Evolutionary conservation across 1,140 invertebrate species (phyloP), one percentile per base, ranked within the genome.

Genomic region (Oreohelix idahoensis): DNA sequence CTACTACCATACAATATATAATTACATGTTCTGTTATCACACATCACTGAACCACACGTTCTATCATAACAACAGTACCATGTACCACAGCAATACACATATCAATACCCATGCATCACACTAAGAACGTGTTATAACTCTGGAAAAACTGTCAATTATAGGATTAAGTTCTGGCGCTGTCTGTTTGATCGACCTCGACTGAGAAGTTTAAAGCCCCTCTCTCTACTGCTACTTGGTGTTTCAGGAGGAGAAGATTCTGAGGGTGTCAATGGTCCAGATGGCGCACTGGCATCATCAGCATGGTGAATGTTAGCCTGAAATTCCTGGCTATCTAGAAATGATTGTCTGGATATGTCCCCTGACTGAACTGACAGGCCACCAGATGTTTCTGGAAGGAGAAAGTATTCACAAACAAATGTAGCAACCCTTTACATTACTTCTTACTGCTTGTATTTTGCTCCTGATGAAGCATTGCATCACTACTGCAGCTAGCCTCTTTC

Each of bases 171-270:
- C 45, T 49, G 45, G 17, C 45, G n/a, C n/a, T 49, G 45, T 17
- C 45, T n/a, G 10, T 17, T 49, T 49, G 45, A 49, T 49, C 17
- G 45, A 17, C 17, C 17, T 17, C 45, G 45, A 58, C 17, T 58
- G 2, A 15, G 53, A 4, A 58, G 53, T 23, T 58, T 58, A n/a
- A 58, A 20, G 15, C 53, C 53, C 53, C 15, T 5, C 20, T 58
- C 76, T 58, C 45, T 5, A 15, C n/a, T n/a, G 32, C 10, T 39
- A 15, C 53, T 78, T 78, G 76, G 76, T 35, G 76, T 78, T 78
- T 4, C 49, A 8, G 76, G 76, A n/a, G 76, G 76, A 58, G 76
- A 78, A 32, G 74, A 13, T n/a, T n/a, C n/a, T 29, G 45, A 49
- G 17, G 45, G 10, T 8, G 8, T 17, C 45, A 17, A 49, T 11